Base-by-base conservation (phyloP, 2,888 invertebrate species). In the Stenoptilia bipunctidactyla region DNA sequence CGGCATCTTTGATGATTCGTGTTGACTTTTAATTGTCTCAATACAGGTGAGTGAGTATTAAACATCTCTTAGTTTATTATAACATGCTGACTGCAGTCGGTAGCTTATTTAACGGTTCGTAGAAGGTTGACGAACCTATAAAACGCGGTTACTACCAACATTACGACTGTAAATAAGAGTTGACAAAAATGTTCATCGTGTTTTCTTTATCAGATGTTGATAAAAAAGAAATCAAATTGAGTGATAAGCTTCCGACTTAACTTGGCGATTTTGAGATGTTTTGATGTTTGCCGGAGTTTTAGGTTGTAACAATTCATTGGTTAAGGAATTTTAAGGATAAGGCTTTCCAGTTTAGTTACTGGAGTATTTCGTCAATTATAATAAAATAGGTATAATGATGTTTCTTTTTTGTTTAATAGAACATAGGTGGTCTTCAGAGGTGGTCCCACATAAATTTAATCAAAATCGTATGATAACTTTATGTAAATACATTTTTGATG, bases 1-100 rank as follows among this genome's bases (percentile, higher is more conserved):
- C 67, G 67, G 65, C 30, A 13, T 47, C 52, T 69, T 68, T 71
- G 62, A 71, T 54, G 53, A 53, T 55, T 52, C 51, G 55, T 53
- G 13, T n/a, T 15, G 30, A 52, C 42, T 52, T 58, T 61, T 57
- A 56, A 63, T 58, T 57, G 62, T 54, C 51, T 53, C 47, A 51
- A 55, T 51, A 51, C 40, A 38, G 40, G 40, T 55, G 30, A n/a
- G 4, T 4, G n/a, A n/a, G 30, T 30, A n/a, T n/a, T n/a, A 12
- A 30, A 12, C 10, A 12, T 10, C 9, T 30, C n/a, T 30, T 8
- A 30, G 30, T 30, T 30, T 30, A 30, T 30, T 30, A 30, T 8
- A 30, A 30, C 30, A 30, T 30, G n/a, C 12, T 5, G 8, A 5
- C 20, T 20, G 4, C n/a, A n/a, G 20, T 20, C 20, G 20, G 20